These are phyloP conservation scores for Cavia porcellus DNA, from an alignment of 2,113 vertebrate species.

Conservation along the genomic window DNA sequence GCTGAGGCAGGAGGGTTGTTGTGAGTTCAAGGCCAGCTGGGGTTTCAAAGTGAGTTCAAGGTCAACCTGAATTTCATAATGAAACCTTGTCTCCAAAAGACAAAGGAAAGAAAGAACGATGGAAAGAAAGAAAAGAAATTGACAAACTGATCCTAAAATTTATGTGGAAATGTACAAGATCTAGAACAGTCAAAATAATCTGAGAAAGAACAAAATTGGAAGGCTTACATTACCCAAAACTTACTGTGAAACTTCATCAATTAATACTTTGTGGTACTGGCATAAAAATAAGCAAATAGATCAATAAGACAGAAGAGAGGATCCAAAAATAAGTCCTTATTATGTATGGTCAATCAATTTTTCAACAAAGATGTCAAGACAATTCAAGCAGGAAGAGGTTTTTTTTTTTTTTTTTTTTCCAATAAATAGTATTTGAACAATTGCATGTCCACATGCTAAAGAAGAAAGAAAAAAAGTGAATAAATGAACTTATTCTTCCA, in stretches of 20 bases:
- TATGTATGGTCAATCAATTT: neutral
- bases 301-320: neutral
- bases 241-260: slow-evolving; percentile 4
- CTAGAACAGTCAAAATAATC: slow-evolving; percentile 26
- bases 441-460: neutral
- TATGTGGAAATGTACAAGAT: neutral
- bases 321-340: neutral
- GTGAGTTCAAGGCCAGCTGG: too few species aligned
- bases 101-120: neutral
- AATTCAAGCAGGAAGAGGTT: neutral
- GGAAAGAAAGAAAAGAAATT: neutral
- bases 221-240: neutral
- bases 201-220: slow-evolving; percentile 20
- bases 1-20: too few species aligned
- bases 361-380: neutral
- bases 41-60: too few species aligned
- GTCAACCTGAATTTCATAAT: too few species aligned
- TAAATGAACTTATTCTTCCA: neutral
- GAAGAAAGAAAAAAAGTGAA: neutral
- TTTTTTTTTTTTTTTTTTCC: neutral
- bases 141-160: slow-evolving; percentile 5
- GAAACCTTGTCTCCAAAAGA: neutral
- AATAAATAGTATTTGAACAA: neutral
- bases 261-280: neutral
- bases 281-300: neutral